Conservation (phyloP, 2,888 invertebrate species). For the Liposcelis brunnea region DNA sequence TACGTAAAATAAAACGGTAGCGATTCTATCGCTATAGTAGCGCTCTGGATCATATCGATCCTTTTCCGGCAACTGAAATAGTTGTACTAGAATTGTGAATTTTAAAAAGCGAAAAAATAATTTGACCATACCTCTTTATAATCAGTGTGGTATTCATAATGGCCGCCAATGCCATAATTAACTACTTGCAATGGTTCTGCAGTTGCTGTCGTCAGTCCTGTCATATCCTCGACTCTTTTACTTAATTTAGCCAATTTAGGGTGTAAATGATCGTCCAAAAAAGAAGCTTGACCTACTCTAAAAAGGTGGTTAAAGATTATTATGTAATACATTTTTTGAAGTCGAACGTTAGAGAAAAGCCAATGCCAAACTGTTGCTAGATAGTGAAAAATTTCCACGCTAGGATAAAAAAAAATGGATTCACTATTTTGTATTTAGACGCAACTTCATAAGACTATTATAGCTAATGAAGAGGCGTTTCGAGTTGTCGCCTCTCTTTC, state of each 20-base stretch:
- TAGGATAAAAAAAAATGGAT: slow-evolving; percentile 93
- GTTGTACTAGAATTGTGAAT: too few relatives aligned
- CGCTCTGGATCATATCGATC: too few relatives aligned
- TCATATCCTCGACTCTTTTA: slow-evolving; percentile 65
- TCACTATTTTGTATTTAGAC: slow-evolving; percentile 67
- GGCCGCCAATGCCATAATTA: slow-evolving; percentile 97
- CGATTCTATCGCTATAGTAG: too few relatives aligned
- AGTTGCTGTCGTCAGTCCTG: slow-evolving; percentile 65
- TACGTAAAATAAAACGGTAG: too few relatives aligned
- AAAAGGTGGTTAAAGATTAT: too few relatives aligned
- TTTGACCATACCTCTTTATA: slow-evolving; percentile 64
- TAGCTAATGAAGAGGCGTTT: slow-evolving; percentile 48
- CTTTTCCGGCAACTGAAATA: too few relatives aligned
- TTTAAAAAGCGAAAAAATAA: slow-evolving; percentile 7
- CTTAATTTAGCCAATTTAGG: slow-evolving; percentile 54
- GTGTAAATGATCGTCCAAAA: slow-evolving; percentile 77
- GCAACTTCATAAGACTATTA: slow-evolving; percentile 45
- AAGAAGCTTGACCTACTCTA: slow-evolving; percentile 96
- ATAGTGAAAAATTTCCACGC: too few relatives aligned
- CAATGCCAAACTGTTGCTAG: too few relatives aligned
- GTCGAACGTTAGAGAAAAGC: too few relatives aligned
- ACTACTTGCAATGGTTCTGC: slow-evolving; percentile 97
- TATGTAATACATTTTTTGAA: too few relatives aligned
- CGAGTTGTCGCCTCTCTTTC: too few relatives aligned
- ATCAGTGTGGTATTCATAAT: slow-evolving; percentile 96